Evolutionary conservation across 2,113 vertebrate genomes (phyloP).

Genomic region (Heteronetta atricapilla): DNA sequence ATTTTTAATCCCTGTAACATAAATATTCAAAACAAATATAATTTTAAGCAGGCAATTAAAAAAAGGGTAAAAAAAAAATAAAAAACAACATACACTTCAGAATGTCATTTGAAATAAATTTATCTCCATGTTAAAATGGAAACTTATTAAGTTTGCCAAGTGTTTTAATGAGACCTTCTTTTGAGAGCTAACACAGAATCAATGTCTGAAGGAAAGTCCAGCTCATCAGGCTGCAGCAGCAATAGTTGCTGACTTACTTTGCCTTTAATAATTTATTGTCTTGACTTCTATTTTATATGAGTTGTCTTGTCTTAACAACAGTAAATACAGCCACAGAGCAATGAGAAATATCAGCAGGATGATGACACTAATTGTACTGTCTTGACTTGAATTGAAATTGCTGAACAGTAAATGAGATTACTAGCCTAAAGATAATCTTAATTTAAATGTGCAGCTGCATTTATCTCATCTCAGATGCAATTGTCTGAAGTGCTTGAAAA

Average conservation of each 20-base stretch:
- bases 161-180: neutral
- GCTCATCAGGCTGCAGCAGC: slow-evolving; percentile 69
- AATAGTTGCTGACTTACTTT: slow-evolving; percentile 64
- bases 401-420: slow-evolving; percentile 78
- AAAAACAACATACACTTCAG: neutral
- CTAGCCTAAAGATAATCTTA: slow-evolving; percentile 73
- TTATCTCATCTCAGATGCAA: slow-evolving; percentile 72
- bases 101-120: slow-evolving; percentile 4
- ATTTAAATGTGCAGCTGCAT: slow-evolving; percentile 71
- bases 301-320: slow-evolving; percentile 80
- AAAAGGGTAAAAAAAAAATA: neutral
- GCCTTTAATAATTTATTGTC: slow-evolving; percentile 81
- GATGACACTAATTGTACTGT: slow-evolving; percentile 79
- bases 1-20: neutral
- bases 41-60: slow-evolving; percentile 26
- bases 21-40: neutral
- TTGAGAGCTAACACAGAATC: neutral
- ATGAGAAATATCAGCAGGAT: slow-evolving; percentile 73
- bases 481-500: slow-evolving; percentile 68
- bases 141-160: neutral
- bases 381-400: slow-evolving; percentile 79
- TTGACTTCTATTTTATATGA: slow-evolving; percentile 77
- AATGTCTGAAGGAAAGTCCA: neutral
- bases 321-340: slow-evolving; percentile 80
- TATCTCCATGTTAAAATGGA: slow-evolving; percentile 1